Base-by-base conservation (phyloP, 2,113 vertebrate genomes). In the Epinephelus fuscoguttatus region DNA sequence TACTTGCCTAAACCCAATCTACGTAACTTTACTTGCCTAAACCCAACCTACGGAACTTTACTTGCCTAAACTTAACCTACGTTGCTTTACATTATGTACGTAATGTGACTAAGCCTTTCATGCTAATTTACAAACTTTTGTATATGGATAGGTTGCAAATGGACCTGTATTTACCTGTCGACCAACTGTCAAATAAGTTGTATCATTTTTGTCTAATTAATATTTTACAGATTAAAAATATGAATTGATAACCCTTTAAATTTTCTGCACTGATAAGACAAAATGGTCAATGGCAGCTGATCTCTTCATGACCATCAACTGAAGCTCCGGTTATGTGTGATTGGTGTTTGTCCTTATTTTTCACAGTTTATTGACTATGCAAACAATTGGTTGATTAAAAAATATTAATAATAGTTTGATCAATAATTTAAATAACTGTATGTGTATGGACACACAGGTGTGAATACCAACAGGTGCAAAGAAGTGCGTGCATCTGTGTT, bases 341-440 rank as follows among this genome's bases (percentile, higher is more conserved):
- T 71, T 42, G 42, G 8, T 42, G 8, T 10, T 18, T 15, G 2
- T 10, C 19, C n/a, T 33, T 21, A 5, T 40, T 52, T 69, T 70
- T 40, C 12, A 50, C 23, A 45, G 12, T 61, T 15, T 62, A 17
- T 70, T 18, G 9, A 14, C 30, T 1, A 12, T 50, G 30, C 4
- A 57, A 66, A 71, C 64, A 57, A 76, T 17, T 23, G n/a, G 21
- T 49, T 21, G 19, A 63, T 70, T 30, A 45, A 33, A 42, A 42
- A 40, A 73, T 45, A 60, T 12, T 50, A 27, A 27, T 21, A 63
- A 30, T 17, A 27, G 27, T 10, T 40, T 6, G 18, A 50, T 23
- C 11, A 60, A 18, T 25, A 49, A 45, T 68, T 53, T 6, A 45
- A 37, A 18, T 23, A 17, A 62, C 6, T 33, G 7, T 18, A 23